These are phyloP conservation scores for human (Homo sapiens) DNA, from an alignment of 2,113 vertebrate genomes.

Conservation along the genomic window GRCh38 chr6:146418001-146418500, in stretches of 20 bases:
- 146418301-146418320: neutral
- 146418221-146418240: slow-evolving; percentile 67
- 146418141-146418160: slow-evolving; percentile 58
- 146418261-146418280: neutral
- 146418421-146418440: neutral
- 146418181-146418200: slow-evolving; percentile 67
- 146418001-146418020: neutral
- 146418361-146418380: neutral
- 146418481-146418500: neutral
- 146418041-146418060: slow-evolving; percentile 15
- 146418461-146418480: neutral
- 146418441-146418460: neutral
- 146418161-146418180: slow-evolving; percentile 76
- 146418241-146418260: slow-evolving; percentile 12
- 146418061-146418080: slow-evolving; percentile 22
- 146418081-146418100: slow-evolving; percentile 40
- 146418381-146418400: neutral
- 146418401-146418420: neutral
- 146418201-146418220: slow-evolving; percentile 45
- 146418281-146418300: neutral
- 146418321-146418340: neutral
- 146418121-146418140: slow-evolving; percentile 58
- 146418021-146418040: neutral
- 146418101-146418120: slow-evolving; percentile 39
- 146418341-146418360: slow-evolving; percentile 2